phyloP scores from a whole-genome alignment of 2,888 invertebrate genomes.

The Bedellia somnulentella region DNA sequence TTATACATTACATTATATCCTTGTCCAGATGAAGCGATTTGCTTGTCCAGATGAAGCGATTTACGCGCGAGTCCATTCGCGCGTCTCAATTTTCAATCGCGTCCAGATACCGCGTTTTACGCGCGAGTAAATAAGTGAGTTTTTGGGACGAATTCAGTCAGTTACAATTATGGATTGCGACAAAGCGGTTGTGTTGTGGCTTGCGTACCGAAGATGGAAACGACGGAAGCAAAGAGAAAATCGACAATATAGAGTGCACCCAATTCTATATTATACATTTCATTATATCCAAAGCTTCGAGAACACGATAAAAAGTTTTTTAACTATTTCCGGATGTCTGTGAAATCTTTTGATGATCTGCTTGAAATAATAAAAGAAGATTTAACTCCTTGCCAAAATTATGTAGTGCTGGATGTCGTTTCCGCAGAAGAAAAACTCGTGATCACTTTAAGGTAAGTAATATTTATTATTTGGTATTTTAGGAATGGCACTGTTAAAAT shows the following conservation, averaged over 20 bases:
- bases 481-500: no score
- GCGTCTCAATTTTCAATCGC: no score
- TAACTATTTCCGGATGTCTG: background rate
- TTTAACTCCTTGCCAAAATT: background rate
- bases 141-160: no score
- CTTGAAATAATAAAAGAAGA: background rate
- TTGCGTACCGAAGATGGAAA: slow-evolving; percentile 2
- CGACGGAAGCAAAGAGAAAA: slow-evolving; percentile 1
- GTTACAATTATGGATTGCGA: no score
- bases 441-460: background rate
- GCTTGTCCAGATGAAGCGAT: no score
- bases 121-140: no score
- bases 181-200: slow-evolving; percentile 3
- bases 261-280: background rate
- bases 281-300: background rate
- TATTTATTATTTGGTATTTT: no score
- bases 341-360: background rate
- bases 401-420: background rate
- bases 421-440: background rate
- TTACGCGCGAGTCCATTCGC: no score
- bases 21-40: no score
- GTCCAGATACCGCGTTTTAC: no score
- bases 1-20: no score
- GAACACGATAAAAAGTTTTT: slow-evolving; percentile 3
- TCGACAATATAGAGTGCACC: background rate